These are phyloP conservation scores for Himalopsyche kuldschensis DNA, from an alignment of 2,888 invertebrate species.

Conservation along the genomic window DNA sequence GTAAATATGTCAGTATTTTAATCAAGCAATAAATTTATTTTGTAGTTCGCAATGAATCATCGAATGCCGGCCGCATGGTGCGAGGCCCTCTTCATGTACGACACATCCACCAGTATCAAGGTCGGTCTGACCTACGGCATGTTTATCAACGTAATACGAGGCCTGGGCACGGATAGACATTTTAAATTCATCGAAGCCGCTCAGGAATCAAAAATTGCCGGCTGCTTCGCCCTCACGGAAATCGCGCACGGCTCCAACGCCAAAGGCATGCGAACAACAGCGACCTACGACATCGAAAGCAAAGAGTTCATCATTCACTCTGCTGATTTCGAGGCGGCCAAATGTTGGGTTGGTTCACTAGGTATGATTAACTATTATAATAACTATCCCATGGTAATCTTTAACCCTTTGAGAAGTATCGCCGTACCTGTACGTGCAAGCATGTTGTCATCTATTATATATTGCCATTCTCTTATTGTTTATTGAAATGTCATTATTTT, in stretches of 20 bases:
- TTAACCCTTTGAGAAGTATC: too few relatives aligned
- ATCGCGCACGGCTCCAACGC: constrained; percentile 91
- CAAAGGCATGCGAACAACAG: constrained; percentile 82
- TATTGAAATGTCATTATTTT: too few relatives aligned
- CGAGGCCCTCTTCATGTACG: constrained; percentile 62
- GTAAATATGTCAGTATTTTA: background rate
- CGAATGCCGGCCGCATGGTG: constrained; percentile 54
- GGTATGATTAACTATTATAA: constrained; percentile 48
- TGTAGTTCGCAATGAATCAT: constrained; percentile 44
- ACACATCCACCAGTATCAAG: constrained; percentile 68
- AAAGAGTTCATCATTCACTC: constrained; percentile 81
- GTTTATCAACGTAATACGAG: constrained; percentile 66
- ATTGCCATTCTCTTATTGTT: too few relatives aligned
- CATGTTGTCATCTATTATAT: too few relatives aligned
- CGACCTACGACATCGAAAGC: constrained; percentile 74
- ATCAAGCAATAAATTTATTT: background rate
- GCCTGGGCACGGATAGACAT: constrained; percentile 68
- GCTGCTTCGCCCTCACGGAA: constrained; percentile 84
- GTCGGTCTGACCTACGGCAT: constrained; percentile 67
- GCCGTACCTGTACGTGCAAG: too few relatives aligned
- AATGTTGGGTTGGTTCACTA: constrained; percentile 86
- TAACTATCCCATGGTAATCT: too few relatives aligned
- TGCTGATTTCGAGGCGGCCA: constrained; percentile 87
- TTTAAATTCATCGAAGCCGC: constrained; percentile 56
- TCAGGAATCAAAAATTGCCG: constrained; percentile 49